These are phyloP conservation scores for Onychorhynchus coronatus DNA, from an alignment of 2,113 vertebrate genomes.

Conservation along the genomic window DNA sequence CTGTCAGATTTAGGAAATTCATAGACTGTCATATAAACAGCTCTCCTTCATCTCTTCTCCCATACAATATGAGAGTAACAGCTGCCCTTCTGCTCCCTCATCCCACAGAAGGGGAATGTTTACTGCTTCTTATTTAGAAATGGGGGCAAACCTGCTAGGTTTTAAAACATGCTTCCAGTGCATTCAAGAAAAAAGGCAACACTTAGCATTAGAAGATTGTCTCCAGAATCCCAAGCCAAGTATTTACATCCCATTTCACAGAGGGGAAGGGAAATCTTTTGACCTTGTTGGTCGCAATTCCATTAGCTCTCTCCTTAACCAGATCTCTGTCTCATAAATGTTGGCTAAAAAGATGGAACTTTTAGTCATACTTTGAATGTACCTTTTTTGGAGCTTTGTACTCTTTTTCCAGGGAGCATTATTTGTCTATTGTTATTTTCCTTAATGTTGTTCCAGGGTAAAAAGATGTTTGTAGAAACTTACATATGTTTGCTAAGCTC, in stretches of 20 bases:
- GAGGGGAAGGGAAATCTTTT: not conserved
- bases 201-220: not conserved
- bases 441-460: not conserved
- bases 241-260: not conserved
- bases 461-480: not conserved
- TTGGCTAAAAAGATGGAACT: not conserved
- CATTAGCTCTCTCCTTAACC: not conserved
- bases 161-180: not conserved
- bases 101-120: not conserved
- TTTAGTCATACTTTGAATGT: not conserved
- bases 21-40: not conserved
- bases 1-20: not conserved
- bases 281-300: not conserved
- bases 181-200: not conserved
- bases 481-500: not conserved
- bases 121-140: constrained; percentile 17
- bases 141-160: not conserved
- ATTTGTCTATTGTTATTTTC: not conserved
- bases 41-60: not conserved
- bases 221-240: not conserved
- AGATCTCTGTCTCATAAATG: not conserved
- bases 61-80: not conserved
- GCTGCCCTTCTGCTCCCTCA: not conserved
- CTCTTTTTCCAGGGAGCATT: not conserved
- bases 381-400: not conserved